Evolutionary conservation across 2,797 vertebrate species (phyloP), one percentile per base, ranked within the genome.

Genomic region (Ciconia nigra): DNA sequence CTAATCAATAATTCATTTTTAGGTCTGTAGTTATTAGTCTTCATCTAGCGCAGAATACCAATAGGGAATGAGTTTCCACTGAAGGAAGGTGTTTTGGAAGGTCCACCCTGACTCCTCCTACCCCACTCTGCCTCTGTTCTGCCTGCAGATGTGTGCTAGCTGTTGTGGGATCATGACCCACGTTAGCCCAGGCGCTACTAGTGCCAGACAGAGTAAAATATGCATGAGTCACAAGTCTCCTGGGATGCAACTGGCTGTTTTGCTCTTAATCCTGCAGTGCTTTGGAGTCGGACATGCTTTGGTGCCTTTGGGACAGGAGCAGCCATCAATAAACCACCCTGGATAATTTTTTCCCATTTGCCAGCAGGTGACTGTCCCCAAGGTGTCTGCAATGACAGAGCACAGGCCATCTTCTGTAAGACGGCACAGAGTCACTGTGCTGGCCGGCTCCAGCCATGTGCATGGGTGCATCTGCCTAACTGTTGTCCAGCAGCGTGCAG

Each of bases 1-100:
- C 88, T 91, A 83, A 97, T 93, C 94, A 92, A 96, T 95, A 94
- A 85, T 90, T 91, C 65, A 69, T 95, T 94, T 92, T 94, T 52
- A 67, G 66, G 95, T 90, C 73, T 66, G 76, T 39, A 83, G 63
- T 51, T 77, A 78, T 63, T 61, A 63, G 65, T 73, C 90, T 55
- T 69, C 51, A 10, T 76, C 52, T 89, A 33, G 39, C 0, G 0
- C 41, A 54, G 74, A 90, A 80, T 81, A 79, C 42, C 46, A 79
- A 69, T 41, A 61, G 20, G 15, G 7, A 74, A 65, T 81, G 13
- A 72, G 42, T 81, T 89, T 91, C 42, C 51, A 80, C n/a, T 21
- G 54, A 70, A 93, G 28, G 18, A 72, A 74, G 67, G 39, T 69
- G 37, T 83, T 94, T 84, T 44, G 39, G 44, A 77, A 94, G 35